phyloP scores from a whole-genome alignment of 2,888 invertebrate species.

The Teinopalpus imperialis region DNA sequence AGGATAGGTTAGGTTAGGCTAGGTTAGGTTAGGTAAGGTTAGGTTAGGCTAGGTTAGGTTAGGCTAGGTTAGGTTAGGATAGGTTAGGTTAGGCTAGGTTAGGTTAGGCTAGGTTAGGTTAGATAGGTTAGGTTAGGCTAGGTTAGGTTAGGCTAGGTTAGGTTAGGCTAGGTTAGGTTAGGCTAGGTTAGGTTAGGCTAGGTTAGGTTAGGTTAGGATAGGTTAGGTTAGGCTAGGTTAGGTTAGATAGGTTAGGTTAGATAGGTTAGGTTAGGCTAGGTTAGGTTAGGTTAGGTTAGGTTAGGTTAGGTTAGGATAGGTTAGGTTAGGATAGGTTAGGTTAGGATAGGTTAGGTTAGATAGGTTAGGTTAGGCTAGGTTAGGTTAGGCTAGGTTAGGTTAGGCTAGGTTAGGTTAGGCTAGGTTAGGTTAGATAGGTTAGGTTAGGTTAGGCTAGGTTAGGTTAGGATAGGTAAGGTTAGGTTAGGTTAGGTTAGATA shows the following conservation, averaged over 20 bases:
- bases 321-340: constrained; percentile 15
- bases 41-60: background rate
- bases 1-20: constrained; percentile 7
- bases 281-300: background rate
- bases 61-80: constrained; percentile 5
- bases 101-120: background rate
- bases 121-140: constrained; percentile 8
- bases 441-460: constrained; percentile 16
- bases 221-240: background rate
- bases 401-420: constrained; percentile 17
- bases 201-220: background rate
- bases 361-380: constrained; percentile 18
- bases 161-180: constrained; percentile 9
- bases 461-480: constrained; percentile 4
- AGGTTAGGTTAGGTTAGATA: constrained; percentile 9
- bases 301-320: constrained; percentile 11
- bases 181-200: background rate
- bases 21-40: background rate
- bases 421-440: constrained; percentile 17
- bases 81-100: constrained; percentile 3
- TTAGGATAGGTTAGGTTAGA: constrained; percentile 13
- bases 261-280: background rate
- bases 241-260: background rate
- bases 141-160: constrained; percentile 11
- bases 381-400: constrained; percentile 17